phyloP scores from a whole-genome alignment of 2,113 vertebrate genomes.

The Panthera uncia region DNA sequence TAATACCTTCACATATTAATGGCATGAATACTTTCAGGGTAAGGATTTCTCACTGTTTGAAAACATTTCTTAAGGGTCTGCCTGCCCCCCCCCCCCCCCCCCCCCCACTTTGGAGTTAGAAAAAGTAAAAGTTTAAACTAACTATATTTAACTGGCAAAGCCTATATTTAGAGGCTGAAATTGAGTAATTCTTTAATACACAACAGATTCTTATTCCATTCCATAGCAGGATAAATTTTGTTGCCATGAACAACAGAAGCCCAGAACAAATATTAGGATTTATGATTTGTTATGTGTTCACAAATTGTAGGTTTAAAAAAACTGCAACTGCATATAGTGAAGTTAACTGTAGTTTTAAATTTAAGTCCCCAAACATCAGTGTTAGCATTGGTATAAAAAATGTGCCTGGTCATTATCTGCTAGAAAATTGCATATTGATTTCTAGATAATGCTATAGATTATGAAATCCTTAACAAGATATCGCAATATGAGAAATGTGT shows the following conservation, averaged over 20 bases:
- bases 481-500: neutral
- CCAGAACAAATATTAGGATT: conserved; percentile 56
- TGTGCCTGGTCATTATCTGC: neutral
- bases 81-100: rapidly evolving
- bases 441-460: neutral
- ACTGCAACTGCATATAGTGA: neutral
- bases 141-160: conserved; percentile 36
- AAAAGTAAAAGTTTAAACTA: conserved; percentile 23
- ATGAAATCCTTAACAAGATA: neutral
- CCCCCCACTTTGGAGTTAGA: neutral
- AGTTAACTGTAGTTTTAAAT: conserved; percentile 27
- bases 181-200: conserved; percentile 50
- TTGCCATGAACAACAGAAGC: conserved; percentile 71
- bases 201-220: conserved; percentile 68
- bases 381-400: neutral
- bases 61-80: neutral
- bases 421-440: conserved; percentile 4
- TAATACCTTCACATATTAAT: neutral
- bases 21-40: neutral
- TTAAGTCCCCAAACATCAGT: neutral
- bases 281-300: conserved; percentile 42
- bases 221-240: conserved; percentile 49
- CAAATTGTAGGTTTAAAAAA: neutral
- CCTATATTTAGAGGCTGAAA: neutral
- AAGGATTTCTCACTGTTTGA: neutral